Percentiles rank a stretch among this genome's conserved stretches.
Conservation (phyloP, 2,888 invertebrate genomes). For the Minunthozetes semirufus region DNA sequence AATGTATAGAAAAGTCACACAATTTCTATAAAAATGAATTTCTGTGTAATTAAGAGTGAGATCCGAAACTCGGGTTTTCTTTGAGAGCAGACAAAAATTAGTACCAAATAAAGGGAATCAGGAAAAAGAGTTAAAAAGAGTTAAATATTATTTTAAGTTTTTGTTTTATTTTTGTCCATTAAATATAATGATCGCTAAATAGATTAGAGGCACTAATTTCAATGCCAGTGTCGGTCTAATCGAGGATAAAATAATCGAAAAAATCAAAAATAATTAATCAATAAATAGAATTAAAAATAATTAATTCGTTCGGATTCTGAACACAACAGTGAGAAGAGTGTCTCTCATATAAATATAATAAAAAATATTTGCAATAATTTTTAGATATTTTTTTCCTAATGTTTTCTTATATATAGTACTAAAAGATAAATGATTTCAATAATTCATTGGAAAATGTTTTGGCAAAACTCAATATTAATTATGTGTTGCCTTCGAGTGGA, state of each 20-base stretch:
- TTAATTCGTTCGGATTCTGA: background rate
- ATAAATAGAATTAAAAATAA: background rate
- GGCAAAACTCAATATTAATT: constrained; percentile 16
- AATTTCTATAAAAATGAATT: background rate
- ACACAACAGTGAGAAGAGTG: too few species aligned
- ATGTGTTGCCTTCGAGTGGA: constrained; percentile 14
- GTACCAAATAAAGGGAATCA: background rate
- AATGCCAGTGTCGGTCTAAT: background rate
- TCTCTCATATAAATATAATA: background rate
- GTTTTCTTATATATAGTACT: background rate
- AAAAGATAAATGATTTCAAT: constrained; percentile 14
- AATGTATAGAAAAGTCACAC: background rate
- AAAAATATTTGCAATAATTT: constrained; percentile 9
- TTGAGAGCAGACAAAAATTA: background rate
- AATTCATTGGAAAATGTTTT: constrained; percentile 18
- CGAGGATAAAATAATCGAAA: background rate
- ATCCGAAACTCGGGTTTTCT: background rate
- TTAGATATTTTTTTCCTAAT: background rate
- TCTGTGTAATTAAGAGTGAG: background rate
- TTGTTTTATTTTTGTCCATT: background rate
- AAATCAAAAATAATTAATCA: background rate
- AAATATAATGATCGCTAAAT: background rate
- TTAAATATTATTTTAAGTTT: background rate
- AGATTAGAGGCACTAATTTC: background rate
- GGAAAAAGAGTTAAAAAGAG: background rate